Percentiles rank a stretch among this genome's conserved stretches.
phyloP scores from a whole-genome alignment of 2,797 vertebrate species.

The Micrastur ruficollis region DNA sequence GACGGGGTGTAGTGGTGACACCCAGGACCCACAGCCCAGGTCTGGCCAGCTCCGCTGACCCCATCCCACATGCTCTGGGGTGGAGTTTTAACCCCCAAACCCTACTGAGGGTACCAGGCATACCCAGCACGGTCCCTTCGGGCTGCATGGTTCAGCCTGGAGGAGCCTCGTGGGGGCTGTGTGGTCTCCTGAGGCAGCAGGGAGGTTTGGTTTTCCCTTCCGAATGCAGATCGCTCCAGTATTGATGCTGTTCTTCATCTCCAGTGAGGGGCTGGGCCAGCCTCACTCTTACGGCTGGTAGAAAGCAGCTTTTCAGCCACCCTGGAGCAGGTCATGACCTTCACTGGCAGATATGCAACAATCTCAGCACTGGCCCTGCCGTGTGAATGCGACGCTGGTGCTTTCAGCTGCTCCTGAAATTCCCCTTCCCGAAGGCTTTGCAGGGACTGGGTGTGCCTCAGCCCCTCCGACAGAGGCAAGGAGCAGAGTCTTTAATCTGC shows the following conservation, averaged over 20 bases:
- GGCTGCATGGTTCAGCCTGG: not conserved
- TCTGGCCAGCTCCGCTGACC: fast-evolving
- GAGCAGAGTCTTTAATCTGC: not conserved
- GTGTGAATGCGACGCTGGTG: fast-evolving
- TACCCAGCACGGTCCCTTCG: not conserved
- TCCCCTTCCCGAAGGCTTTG: not conserved
- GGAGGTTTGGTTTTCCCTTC: not conserved
- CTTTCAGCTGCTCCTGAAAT: not conserved
- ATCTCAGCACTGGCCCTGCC: fast-evolving
- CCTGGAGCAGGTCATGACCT: not conserved
- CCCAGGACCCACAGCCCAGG: not conserved
- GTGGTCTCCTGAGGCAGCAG: not conserved
- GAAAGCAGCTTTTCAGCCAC: too few relatives aligned
- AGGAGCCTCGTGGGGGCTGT: not conserved
- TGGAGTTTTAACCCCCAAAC: not conserved
- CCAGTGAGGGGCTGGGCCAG: not conserved
- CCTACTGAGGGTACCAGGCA: not conserved
- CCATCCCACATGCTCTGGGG: not conserved
- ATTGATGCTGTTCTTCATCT: not conserved
- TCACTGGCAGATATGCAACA: not conserved
- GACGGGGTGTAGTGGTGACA: not conserved
- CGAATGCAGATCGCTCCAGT: not conserved
- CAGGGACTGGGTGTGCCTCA: not conserved
- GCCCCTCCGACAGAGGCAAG: not conserved
- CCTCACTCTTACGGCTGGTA: not conserved